A percentile compares a stretch with the other conserved stretches of the same genome.
Conservation (phyloP, 2,797 vertebrate species). For the Echeneis naucrates region DNA sequence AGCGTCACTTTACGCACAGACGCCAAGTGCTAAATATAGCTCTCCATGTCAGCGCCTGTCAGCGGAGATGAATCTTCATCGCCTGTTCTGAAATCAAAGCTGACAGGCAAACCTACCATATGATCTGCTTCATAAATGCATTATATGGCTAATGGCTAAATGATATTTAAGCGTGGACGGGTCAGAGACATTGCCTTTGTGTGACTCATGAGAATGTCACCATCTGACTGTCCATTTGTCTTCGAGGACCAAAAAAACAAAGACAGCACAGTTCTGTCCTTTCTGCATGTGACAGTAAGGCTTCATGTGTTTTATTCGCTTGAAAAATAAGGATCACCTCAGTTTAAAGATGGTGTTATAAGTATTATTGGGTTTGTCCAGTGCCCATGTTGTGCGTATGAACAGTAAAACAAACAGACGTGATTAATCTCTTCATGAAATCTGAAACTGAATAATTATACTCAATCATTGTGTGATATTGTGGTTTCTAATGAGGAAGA, state of each 20-base stretch:
- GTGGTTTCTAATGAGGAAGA: slow-evolving; percentile 58
- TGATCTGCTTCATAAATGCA: slow-evolving; percentile 41
- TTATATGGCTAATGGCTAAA: slow-evolving; percentile 16
- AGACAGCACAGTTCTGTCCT: slow-evolving; percentile 6
- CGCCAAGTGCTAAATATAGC: slow-evolving; percentile 81
- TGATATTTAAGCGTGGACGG: slow-evolving; percentile 1
- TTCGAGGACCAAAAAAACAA: slow-evolving; percentile 11
- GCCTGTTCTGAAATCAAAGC: slow-evolving; percentile 57
- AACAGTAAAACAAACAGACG: slow-evolving; percentile 7
- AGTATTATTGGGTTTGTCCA: background rate
- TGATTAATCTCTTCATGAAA: background rate
- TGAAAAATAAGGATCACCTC: slow-evolving; percentile 5
- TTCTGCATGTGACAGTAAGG: background rate
- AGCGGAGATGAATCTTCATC: slow-evolving; percentile 65
- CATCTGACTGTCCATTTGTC: slow-evolving; percentile 33
- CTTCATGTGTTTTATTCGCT: background rate
- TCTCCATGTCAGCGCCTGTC: slow-evolving; percentile 73
- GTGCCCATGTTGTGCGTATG: slow-evolving; percentile 20
- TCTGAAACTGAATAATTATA: slow-evolving; percentile 30
- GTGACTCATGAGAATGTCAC: slow-evolving; percentile 12
- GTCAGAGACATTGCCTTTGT: slow-evolving; percentile 14
- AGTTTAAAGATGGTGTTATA: slow-evolving; percentile 1
- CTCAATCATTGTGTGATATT: slow-evolving; percentile 44
- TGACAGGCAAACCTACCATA: slow-evolving; percentile 52
- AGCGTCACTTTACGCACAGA: slow-evolving; percentile 77